Conservation (phyloP, 37 sponge, comb jelly and placozoan genomes). For the Mnemiopsis leidyi region DNA sequence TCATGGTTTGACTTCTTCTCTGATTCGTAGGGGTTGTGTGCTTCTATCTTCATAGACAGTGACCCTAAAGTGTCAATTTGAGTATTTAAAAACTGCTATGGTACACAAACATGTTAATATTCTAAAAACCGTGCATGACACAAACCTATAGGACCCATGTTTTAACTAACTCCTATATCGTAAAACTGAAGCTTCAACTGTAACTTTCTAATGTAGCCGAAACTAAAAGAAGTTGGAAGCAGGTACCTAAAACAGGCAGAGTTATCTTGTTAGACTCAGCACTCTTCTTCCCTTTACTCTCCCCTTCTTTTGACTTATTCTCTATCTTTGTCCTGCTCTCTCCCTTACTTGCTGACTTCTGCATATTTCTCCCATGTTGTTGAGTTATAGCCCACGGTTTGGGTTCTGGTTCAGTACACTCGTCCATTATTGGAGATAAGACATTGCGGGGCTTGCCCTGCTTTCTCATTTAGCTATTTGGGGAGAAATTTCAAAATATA, state of each 20-base stretch:
- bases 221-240: no score
- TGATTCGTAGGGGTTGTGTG: neutral
- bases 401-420: neutral
- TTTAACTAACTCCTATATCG: no score
- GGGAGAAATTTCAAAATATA: no score
- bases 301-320: neutral
- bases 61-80: conserved; percentile 46
- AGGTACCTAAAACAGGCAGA: neutral
- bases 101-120: no score
- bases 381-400: conserved; percentile 19
- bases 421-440: conserved; percentile 41
- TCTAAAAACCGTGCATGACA: no score
- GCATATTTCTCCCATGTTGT: neutral
- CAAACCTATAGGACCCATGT: no score
- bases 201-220: no score
- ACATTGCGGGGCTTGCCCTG: neutral
- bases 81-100: no score
- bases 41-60: conserved; percentile 42
- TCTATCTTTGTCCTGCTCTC: neutral
- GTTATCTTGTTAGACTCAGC: neutral
- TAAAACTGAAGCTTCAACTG: no score
- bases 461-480: neutral
- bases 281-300: neutral
- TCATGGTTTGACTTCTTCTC: conserved; percentile 3
- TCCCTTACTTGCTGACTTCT: neutral